Evolutionary conservation across 2,113 vertebrate genomes (phyloP).

Genomic region (Atlantisia rogersi): DNA sequence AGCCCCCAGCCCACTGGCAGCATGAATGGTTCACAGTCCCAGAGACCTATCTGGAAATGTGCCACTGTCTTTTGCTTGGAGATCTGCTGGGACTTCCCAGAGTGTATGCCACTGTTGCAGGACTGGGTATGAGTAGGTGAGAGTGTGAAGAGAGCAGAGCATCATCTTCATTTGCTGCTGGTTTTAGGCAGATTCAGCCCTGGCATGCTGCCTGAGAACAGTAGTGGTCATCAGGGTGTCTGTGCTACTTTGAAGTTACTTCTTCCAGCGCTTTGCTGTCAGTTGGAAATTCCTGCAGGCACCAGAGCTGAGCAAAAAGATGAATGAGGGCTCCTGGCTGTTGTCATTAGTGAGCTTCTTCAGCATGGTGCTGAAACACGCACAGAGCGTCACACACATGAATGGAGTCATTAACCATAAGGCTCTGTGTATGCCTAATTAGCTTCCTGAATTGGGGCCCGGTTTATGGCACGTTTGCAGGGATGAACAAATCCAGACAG

Average conservation of each 20-base stretch:
- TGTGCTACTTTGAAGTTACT: not conserved
- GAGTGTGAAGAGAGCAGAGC: not conserved
- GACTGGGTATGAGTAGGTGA: not conserved
- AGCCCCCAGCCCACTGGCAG: fast-evolving
- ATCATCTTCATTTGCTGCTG: not conserved
- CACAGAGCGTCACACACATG: not conserved
- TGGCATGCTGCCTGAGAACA: not conserved
- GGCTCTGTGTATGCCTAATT: constrained; percentile 5
- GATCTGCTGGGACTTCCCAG: not conserved
- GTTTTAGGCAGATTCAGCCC: not conserved
- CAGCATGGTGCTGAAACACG: not conserved
- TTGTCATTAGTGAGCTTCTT: not conserved
- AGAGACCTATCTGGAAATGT: not conserved
- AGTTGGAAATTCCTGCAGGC: not conserved
- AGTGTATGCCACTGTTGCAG: not conserved
- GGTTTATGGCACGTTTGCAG: not conserved
- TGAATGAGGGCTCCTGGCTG: not conserved
- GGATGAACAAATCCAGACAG: not conserved
- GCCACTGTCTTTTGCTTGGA: not conserved
- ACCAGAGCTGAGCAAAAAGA: not conserved
- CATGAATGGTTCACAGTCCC: not conserved
- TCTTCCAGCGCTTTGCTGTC: not conserved
- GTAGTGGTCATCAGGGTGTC: not conserved
- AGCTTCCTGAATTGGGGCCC: not conserved
- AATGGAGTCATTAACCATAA: not conserved